Percentiles rank a stretch among this genome's conserved stretches.
Conservation (phyloP, 2,888 invertebrate species). For the Tillus elongatus region DNA sequence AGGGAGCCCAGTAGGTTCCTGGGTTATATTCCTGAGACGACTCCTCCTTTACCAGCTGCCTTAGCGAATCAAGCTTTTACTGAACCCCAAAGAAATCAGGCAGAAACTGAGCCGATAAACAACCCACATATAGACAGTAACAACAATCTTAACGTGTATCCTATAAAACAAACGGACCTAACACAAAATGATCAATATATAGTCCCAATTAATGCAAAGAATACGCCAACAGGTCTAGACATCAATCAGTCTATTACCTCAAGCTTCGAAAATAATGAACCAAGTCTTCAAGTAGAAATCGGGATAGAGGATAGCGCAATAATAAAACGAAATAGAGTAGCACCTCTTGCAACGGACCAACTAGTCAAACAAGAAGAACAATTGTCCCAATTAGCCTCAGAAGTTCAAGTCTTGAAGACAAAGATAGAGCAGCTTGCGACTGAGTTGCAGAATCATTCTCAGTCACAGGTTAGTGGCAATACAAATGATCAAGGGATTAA, state of each 20-base stretch:
- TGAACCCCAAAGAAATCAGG: no score
- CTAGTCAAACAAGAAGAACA: slow-evolving; percentile 15
- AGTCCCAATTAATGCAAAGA: neutral
- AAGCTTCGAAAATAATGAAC: no score
- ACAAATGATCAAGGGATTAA: slow-evolving; percentile 15
- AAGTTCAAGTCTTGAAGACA: slow-evolving; percentile 35
- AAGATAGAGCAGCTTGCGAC: slow-evolving; percentile 35
- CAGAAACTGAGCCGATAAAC: no score
- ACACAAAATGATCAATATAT: slow-evolving; percentile 1
- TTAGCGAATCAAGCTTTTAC: no score
- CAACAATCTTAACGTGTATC: neutral
- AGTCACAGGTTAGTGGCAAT: slow-evolving; percentile 24
- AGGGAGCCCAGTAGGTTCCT: slow-evolving; percentile 35
- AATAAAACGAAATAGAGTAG: no score
- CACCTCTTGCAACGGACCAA: no score
- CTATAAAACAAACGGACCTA: neutral
- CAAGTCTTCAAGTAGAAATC: no score
- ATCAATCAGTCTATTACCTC: no score
- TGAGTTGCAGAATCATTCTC: no score
- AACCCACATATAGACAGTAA: neutral
- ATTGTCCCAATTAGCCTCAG: slow-evolving; percentile 35
- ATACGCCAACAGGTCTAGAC: neutral
- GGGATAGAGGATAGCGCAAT: no score
- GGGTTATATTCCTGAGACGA: slow-evolving; percentile 32
- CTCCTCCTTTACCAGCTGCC: slow-evolving; percentile 16